phyloP scores from a whole-genome alignment of 2,113 vertebrate species.

The Trichomycterus rosablanca region DNA sequence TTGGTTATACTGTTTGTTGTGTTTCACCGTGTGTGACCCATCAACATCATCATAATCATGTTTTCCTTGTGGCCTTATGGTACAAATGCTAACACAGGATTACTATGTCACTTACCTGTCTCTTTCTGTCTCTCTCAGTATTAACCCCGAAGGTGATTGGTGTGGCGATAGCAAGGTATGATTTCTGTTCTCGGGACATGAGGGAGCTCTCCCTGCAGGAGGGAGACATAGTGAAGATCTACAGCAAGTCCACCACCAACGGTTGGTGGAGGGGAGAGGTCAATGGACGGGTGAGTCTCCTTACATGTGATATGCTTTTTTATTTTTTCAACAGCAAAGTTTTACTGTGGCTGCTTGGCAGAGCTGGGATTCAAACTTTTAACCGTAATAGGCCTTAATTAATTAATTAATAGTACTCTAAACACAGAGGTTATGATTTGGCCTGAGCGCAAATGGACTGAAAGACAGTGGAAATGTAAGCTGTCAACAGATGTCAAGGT shows the following conservation, averaged over 20 bases:
- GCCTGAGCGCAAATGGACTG: no score
- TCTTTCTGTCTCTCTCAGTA: conserved; percentile 62
- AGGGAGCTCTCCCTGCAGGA: conserved; percentile 88
- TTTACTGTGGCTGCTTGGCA: conserved; percentile 7
- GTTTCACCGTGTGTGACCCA: neutral
- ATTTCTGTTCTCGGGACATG: conserved; percentile 92
- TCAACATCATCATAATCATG: neutral
- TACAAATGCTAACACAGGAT: neutral
- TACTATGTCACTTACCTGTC: neutral
- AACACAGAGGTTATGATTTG: no score
- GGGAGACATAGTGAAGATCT: conserved; percentile 93
- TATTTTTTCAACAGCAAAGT: no score
- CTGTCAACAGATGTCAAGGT: no score
- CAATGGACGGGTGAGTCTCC: conserved; percentile 81
- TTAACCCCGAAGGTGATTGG: conserved; percentile 87
- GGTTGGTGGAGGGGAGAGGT: conserved; percentile 98
- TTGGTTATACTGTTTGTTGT: neutral
- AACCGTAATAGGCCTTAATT: no score
- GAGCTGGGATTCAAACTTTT: no score
- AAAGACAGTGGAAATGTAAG: no score
- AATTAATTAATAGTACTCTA: no score
- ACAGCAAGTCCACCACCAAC: conserved; percentile 88
- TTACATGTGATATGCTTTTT: neutral
- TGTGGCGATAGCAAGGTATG: conserved; percentile 89
- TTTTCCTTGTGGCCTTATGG: neutral